Percentiles rank a stretch among this genome's conserved stretches.
Conservation (phyloP, 2,797 vertebrate species). For the Apogon talboti region DNA sequence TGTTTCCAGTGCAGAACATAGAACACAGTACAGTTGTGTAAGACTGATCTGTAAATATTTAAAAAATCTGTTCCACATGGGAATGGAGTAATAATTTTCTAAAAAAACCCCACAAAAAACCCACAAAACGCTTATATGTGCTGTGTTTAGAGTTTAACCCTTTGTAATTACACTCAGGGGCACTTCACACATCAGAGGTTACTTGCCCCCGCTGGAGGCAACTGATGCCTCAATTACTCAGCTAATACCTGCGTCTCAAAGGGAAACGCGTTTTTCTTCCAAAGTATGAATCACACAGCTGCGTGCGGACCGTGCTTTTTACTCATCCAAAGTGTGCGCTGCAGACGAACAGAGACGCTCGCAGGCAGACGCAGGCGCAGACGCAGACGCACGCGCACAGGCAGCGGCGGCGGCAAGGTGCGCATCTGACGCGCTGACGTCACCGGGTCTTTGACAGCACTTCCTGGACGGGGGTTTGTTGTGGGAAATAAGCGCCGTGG, state of each 20-base stretch:
- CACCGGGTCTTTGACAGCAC: constrained; percentile 80
- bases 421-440: constrained; percentile 80
- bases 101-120: too few relatives aligned
- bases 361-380: constrained; percentile 24
- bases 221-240: neutral
- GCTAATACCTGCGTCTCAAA: constrained; percentile 11
- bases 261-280: constrained; percentile 12
- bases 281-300: constrained; percentile 39
- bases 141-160: too few relatives aligned
- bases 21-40: too few relatives aligned
- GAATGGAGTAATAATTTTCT: too few relatives aligned
- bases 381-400: too few relatives aligned
- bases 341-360: constrained; percentile 39
- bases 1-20: too few relatives aligned
- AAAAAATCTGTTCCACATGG: neutral
- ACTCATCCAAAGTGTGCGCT: constrained; percentile 8
- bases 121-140: too few relatives aligned
- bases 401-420: constrained; percentile 53
- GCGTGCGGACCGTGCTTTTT: neutral
- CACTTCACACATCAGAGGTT: neutral
- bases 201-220: constrained; percentile 30
- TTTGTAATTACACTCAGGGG: too few relatives aligned
- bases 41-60: neutral
- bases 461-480: constrained; percentile 86
- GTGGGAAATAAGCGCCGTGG: constrained; percentile 71